phyloP scores from a whole-genome alignment of 1,140 invertebrate genomes.

The Kradibia gibbosae region DNA sequence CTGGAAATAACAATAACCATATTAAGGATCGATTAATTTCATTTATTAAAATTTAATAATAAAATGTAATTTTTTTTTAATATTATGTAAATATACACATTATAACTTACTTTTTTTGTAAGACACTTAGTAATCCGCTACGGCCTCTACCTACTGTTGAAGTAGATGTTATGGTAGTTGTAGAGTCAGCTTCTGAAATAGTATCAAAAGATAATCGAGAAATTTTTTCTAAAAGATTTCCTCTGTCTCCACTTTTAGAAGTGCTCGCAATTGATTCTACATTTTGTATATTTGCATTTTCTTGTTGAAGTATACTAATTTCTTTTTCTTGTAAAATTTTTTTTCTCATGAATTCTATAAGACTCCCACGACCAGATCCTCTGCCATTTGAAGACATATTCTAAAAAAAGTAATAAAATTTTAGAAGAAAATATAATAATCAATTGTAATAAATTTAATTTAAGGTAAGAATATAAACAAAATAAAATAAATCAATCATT shows the following conservation, averaged over 20 bases:
- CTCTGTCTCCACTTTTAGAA: slow-evolving; percentile 12
- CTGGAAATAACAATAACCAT: no score
- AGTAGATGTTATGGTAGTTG: background rate
- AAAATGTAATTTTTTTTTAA: no score
- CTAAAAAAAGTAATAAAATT: no score
- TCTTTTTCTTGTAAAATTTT: slow-evolving; percentile 2
- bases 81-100: slow-evolving; percentile 40
- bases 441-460: no score
- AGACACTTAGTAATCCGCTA: slow-evolving; percentile 11
- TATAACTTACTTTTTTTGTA: slow-evolving; percentile 27
- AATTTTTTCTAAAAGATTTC: slow-evolving; percentile 32
- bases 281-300: background rate
- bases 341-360: no score
- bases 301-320: background rate
- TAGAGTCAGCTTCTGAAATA: slow-evolving; percentile 18
- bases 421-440: no score
- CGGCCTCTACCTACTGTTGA: slow-evolving; percentile 42
- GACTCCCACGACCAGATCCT: slow-evolving; percentile 41
- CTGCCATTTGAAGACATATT: no score
- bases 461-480: no score
- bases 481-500: no score
- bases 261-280: background rate
- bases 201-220: background rate
- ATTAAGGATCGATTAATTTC: background rate
- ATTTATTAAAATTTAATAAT: background rate